Evolutionary conservation across 2,888 invertebrate genomes (phyloP), one percentile per base, ranked within the genome.

Genomic region (Phragmatobia fuliginosa): DNA sequence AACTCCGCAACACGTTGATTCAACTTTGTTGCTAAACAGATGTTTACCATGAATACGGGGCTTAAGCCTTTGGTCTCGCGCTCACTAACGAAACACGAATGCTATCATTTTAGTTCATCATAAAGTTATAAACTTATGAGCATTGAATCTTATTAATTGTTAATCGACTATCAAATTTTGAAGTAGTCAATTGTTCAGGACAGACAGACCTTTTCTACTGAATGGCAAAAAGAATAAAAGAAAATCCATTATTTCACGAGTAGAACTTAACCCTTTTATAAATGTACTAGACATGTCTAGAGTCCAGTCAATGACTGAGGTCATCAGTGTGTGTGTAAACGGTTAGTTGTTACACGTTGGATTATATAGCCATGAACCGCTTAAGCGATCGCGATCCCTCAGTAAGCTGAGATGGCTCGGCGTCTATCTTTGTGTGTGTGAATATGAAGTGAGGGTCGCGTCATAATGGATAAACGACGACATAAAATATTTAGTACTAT

Each of bases 301-400:
- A 62, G 36, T 33, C 4, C 32, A 45, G 21, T 61, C 28, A 33
- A 68, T 31, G 18, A 73, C 74, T 80, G 82, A 85, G 88, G 88
- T 80, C 84, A 84, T 78, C 81, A 81, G 85, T 82, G 85, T 83
- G 82, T 85, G 78, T 82, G 89, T 87, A 90, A 86, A 87, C 90
- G 87, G 78, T 76, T 73, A 84, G 89, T 86, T 91, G 93, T 92
- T 90, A 93, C 92, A 93, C 81, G 84, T 68, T 68, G 90, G 92
- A 92, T 94, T 93, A 93, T 90, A 87, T 86, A 88, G 88, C 88
- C 87, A 85, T 85, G 90, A 88, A 90, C 88, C 90, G 91, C 87
- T 91, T 91, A 90, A 87, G 85, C 82, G 83, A 81, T 81, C 84
- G 83, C 87, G 87, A 88, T 88, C 91, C 90, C 89, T 85, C 88